phyloP scores from a whole-genome alignment of 92 coral and sea anemone genomes.

The Blastomussa wellsi region DNA sequence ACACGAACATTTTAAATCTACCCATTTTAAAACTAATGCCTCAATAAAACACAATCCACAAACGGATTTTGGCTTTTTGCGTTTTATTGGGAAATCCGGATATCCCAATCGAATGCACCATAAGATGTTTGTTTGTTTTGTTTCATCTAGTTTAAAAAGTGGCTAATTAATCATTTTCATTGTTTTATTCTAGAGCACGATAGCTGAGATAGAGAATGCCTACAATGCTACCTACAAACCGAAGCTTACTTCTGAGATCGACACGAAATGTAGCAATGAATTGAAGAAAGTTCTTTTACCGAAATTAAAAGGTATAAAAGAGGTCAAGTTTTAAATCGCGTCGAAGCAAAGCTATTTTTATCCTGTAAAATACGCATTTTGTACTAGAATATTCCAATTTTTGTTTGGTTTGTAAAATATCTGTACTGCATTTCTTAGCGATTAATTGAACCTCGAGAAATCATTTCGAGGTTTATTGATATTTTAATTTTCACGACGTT shows the following conservation, averaged over 20 bases:
- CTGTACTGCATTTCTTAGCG: background rate
- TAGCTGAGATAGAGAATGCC: constrained; percentile 61
- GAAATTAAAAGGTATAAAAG: constrained; percentile 81
- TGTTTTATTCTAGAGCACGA: constrained; percentile 44
- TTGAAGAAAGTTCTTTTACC: constrained; percentile 85
- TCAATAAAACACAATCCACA: too few relatives aligned
- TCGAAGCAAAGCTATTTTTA: background rate
- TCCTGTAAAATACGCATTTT: background rate
- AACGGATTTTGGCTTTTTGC: too few relatives aligned
- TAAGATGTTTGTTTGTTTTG: background rate
- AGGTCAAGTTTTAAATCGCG: background rate
- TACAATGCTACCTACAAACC: constrained; percentile 78
- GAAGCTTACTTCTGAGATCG: constrained; percentile 77
- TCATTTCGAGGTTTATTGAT: background rate
- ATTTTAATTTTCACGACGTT: background rate
- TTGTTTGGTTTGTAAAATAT: background rate
- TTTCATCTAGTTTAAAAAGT: background rate
- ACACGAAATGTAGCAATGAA: constrained; percentile 78
- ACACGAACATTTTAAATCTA: too few relatives aligned
- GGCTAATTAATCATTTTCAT: background rate
- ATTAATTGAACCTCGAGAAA: background rate
- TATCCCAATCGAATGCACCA: too few relatives aligned
- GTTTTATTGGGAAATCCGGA: too few relatives aligned
- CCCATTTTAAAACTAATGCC: too few relatives aligned
- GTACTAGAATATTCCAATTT: background rate